Base-by-base conservation (phyloP, 2,888 invertebrate genomes). In the Graphium colonna region DNA sequence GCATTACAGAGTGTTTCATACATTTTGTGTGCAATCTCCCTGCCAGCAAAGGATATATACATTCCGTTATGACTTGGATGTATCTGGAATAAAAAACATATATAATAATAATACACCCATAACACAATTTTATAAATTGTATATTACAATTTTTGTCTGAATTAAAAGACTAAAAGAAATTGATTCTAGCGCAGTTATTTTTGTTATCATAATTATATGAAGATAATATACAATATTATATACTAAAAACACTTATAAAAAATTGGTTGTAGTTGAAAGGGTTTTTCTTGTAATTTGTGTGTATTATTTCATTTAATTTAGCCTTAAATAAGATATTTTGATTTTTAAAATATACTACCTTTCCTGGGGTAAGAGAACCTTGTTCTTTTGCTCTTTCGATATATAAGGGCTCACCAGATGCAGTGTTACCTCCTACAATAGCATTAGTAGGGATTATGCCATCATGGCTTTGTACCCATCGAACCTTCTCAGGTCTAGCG, bases 361-460 rank as follows among this genome's bases (percentile, higher is more conserved):
- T 92, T 56, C 92, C 92, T 13, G 92, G 91, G 48, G 92, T 88
- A 53, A 91, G 63, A 0, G 90, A 90, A 1, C 91, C 91, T 59
- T 91, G 88, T 62, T 92, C 86, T 50, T 77, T 79, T 7, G 90
- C 91, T 59, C 92, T 79, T 51, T 91, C 92, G 3, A 92, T 77
- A 67, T 90, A 92, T 42, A 92, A 67, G 0, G 84, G 80, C 61
- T 91, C 91, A 4, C 89, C 90, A 9, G 69, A 61, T 0, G 71
- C 51, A 3, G 91, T 91, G 55, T 80, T 78, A 0, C 92, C 92
- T 8, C 81, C 92, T 0, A 77, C 73, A 1, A 92, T 71, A 1
- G 91, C 92, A 57, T 88, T 88, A 0, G 81, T 77, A 2, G 92
- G 92, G 16, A 91, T 68, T 9, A 65, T 61, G 0, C 88, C 90